These are phyloP conservation scores for Argya squamiceps DNA, from an alignment of 2,797 vertebrate species.

Conservation along the genomic window DNA sequence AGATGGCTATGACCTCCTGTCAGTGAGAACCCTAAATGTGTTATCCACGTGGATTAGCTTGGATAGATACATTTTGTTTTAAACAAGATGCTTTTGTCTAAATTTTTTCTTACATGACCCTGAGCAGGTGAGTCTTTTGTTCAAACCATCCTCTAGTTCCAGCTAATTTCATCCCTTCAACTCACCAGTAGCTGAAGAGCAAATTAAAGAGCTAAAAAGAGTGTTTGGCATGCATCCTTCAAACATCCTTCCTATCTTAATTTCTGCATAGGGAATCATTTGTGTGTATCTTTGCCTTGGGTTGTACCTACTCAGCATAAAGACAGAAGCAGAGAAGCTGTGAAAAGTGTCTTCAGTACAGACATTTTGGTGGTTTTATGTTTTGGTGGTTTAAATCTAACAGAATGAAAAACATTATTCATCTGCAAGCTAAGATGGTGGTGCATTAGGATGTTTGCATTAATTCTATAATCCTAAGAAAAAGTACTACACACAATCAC, in stretches of 20 bases:
- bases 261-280: constrained; percentile 1
- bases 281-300: background rate
- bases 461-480: background rate
- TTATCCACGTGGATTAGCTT: constrained; percentile 36
- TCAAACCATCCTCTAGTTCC: background rate
- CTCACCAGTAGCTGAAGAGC: background rate
- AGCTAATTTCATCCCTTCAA: background rate
- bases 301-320: background rate
- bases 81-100: constrained; percentile 44
- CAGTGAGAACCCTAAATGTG: constrained; percentile 36
- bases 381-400: background rate
- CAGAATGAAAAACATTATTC: background rate
- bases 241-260: background rate
- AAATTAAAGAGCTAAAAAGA: background rate
- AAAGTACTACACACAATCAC: background rate
- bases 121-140: constrained; percentile 13
- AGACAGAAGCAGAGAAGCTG: background rate
- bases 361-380: background rate
- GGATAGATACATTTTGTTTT: constrained; percentile 30
- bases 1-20: constrained; percentile 46
- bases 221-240: constrained; percentile 1
- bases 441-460: background rate
- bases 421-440: background rate
- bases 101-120: constrained; percentile 27
- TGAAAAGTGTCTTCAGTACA: background rate